phyloP scores from a whole-genome alignment of 92 coral and sea anemone species.

The Heliopora coerulea region DNA sequence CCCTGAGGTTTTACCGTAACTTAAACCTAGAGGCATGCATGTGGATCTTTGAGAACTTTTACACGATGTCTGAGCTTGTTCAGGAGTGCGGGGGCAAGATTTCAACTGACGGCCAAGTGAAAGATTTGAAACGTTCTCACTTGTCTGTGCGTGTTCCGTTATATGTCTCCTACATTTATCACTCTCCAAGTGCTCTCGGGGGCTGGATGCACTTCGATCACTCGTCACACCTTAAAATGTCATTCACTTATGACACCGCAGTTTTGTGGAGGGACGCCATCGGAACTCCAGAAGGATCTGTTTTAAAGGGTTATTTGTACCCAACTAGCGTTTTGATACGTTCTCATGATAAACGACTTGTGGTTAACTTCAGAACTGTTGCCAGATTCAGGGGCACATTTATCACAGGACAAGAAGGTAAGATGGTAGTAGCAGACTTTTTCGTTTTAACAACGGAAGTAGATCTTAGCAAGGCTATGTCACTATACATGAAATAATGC shows the following conservation, averaged over 20 bases:
- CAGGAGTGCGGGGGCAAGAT: slow-evolving; percentile 80
- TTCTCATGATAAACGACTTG: slow-evolving; percentile 75
- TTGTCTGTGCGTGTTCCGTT: slow-evolving; percentile 89
- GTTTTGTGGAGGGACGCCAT: slow-evolving; percentile 88
- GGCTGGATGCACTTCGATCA: slow-evolving; percentile 98
- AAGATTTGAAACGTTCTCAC: slow-evolving; percentile 81
- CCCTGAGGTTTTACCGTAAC: slow-evolving; percentile 75
- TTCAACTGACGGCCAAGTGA: slow-evolving; percentile 65
- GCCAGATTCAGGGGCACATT: slow-evolving; percentile 89
- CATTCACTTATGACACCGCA: slow-evolving; percentile 91
- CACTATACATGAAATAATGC: too few relatives aligned
- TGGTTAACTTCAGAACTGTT: slow-evolving; percentile 85
- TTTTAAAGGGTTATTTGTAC: slow-evolving; percentile 78
- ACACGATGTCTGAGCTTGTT: slow-evolving; percentile 80
- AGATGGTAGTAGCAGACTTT: background rate
- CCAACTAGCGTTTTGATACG: slow-evolving; percentile 75
- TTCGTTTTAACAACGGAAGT: background rate
- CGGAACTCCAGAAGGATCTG: slow-evolving; percentile 89
- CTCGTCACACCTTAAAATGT: slow-evolving; percentile 80
- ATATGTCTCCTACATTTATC: slow-evolving; percentile 81
- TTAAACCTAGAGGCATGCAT: slow-evolving; percentile 93
- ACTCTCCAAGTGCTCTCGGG: slow-evolving; percentile 58
- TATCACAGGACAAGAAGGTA: slow-evolving; percentile 70
- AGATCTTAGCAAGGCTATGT: too few relatives aligned
- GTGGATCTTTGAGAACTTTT: slow-evolving; percentile 88